A percentile compares a stretch with the other conserved stretches of the same genome.
These are phyloP conservation scores for Stigmatopora nigra DNA, from an alignment of 2,113 vertebrate genomes.

Conservation along the genomic window DNA sequence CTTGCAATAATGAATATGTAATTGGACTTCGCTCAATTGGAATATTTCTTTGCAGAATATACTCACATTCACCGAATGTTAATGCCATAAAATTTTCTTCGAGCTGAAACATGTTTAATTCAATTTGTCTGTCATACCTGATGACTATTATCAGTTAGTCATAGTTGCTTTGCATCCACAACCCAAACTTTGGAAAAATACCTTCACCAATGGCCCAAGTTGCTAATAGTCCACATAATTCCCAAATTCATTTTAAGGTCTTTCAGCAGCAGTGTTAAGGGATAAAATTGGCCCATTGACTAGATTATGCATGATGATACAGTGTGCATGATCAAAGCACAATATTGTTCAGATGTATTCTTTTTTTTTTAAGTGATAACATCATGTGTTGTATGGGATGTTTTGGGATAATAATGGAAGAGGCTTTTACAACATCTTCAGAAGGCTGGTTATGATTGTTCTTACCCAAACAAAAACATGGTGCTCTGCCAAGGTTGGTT, in stretches of 20 bases:
- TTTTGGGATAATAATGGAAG: slow-evolving; percentile 20
- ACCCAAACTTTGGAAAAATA: not conserved
- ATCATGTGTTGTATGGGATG: slow-evolving; percentile 19
- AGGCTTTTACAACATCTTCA: slow-evolving; percentile 3
- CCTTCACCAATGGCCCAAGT: not conserved
- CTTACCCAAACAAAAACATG: slow-evolving; percentile 21
- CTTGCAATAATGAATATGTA: slow-evolving; percentile 52
- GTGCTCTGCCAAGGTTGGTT: slow-evolving; percentile 1
- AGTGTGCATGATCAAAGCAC: slow-evolving; percentile 24
- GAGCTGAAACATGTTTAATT: slow-evolving; percentile 2
- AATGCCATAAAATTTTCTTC: not conserved
- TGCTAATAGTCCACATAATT: slow-evolving; percentile 11
- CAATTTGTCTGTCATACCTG: not conserved
- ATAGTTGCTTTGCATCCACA: not conserved
- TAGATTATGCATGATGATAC: slow-evolving; percentile 11
- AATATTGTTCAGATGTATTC: slow-evolving; percentile 25
- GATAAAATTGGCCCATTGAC: slow-evolving; percentile 29
- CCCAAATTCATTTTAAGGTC: slow-evolving; percentile 15
- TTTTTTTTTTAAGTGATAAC: slow-evolving; percentile 7
- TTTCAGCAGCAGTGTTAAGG: slow-evolving; percentile 15
- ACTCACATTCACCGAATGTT: not conserved
- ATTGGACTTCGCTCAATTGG: slow-evolving; percentile 22
- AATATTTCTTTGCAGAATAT: slow-evolving; percentile 25
- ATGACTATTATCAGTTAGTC: not conserved
- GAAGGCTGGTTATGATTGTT: slow-evolving; percentile 14